Evolutionary conservation across 1,140 invertebrate genomes (phyloP).

Genomic region (Acromyrmex echinatior): DNA sequence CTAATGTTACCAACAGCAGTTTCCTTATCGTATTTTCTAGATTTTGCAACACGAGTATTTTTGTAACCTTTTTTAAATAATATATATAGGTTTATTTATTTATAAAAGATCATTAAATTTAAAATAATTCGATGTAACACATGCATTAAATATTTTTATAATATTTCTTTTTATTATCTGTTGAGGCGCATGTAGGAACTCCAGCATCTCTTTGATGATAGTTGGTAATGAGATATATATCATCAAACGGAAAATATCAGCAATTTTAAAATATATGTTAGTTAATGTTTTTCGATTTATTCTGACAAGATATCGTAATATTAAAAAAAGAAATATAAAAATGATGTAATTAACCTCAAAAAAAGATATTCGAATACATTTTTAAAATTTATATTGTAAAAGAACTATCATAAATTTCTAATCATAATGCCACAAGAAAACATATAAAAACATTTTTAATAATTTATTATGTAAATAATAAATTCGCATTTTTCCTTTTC

Average conservation of each 20-base stretch:
- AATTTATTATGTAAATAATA: background rate
- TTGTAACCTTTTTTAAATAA: constrained; percentile 30
- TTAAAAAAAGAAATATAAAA: background rate
- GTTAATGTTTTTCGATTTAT: background rate
- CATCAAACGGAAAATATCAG: constrained; percentile 21
- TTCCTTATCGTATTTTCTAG: background rate
- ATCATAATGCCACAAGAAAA: background rate
- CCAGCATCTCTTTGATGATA: background rate
- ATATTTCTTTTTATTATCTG: background rate
- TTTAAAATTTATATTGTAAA: background rate
- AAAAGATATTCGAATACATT: background rate
- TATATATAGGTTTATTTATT: constrained; percentile 39
- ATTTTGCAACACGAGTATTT: background rate
- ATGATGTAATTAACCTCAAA: background rate
- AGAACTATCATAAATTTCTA: background rate
- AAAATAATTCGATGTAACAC: background rate
- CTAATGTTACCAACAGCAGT: background rate
- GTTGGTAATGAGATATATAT: constrained; percentile 1
- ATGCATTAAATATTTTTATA: background rate
- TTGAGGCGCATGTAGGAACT: constrained; percentile 14
- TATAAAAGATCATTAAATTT: constrained; percentile 21
- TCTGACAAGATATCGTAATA: background rate
- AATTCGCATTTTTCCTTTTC: too few relatives aligned
- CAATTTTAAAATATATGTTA: background rate
- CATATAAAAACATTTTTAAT: background rate